phyloP scores from a whole-genome alignment of 2,888 invertebrate species.

The Drosophila antonietae region DNA sequence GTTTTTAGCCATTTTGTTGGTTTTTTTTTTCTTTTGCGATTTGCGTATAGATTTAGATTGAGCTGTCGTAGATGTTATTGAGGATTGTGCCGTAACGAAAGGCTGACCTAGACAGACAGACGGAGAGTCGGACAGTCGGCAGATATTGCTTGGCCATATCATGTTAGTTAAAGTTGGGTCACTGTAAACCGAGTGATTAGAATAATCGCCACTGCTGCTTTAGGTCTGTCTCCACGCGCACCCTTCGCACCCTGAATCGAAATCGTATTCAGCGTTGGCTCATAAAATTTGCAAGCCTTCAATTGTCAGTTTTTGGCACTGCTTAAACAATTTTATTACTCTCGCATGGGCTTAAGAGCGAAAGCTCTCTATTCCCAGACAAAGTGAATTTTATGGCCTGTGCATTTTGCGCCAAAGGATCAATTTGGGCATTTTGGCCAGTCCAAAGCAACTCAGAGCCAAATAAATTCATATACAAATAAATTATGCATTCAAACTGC shows the following conservation, averaged over 20 bases:
- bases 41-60: conserved; percentile 73
- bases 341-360: conserved; percentile 25
- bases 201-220: conserved; percentile 73
- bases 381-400: conserved; percentile 54
- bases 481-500: too few species aligned
- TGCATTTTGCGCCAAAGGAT: conserved; percentile 28
- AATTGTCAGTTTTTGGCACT: conserved; percentile 35
- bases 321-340: conserved; percentile 44
- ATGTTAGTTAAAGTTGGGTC: conserved; percentile 22
- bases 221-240: conserved; percentile 44
- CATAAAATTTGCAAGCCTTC: conserved; percentile 54
- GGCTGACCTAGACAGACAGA: not conserved
- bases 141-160: conserved; percentile 44
- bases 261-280: conserved; percentile 36
- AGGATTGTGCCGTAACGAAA: conserved; percentile 42
- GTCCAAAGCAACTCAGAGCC: not conserved
- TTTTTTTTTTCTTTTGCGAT: conserved; percentile 32
- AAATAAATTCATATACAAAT: conserved; percentile 1
- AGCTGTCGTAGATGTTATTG: conserved; percentile 75
- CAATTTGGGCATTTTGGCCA: conserved; percentile 31
- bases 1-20: conserved; percentile 57
- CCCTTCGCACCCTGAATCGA: conserved; percentile 16
- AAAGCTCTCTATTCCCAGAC: conserved; percentile 20
- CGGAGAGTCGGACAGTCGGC: conserved; percentile 4
- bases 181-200: conserved; percentile 66